Evolutionary conservation across 2,113 vertebrate species (phyloP).

Genomic region (Suncus etruscus): DNA sequence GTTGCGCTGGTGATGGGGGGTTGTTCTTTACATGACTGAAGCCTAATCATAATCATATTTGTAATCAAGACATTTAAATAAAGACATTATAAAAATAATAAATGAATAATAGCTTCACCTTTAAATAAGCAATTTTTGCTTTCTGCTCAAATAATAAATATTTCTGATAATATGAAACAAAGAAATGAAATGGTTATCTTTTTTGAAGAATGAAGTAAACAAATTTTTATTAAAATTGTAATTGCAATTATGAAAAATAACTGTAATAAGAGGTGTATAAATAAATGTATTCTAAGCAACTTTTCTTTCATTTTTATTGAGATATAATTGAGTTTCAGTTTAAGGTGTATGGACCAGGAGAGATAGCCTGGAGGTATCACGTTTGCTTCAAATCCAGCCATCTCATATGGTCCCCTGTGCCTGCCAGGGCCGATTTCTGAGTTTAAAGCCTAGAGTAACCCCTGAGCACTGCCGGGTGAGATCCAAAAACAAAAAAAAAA

Average conservation of each 20-base stretch:
- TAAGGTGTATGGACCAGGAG: not conserved
- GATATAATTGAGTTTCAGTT: not conserved
- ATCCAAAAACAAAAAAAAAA: no score
- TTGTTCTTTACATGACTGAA: no score
- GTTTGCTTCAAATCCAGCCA: no score
- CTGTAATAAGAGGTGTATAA: not conserved
- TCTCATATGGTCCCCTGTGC: no score
- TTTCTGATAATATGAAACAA: conserved; percentile 28
- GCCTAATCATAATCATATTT: no score
- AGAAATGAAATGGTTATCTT: conserved; percentile 12
- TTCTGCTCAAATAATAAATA: conserved; percentile 24
- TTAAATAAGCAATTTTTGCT: conserved; percentile 45
- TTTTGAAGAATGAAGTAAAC: not conserved
- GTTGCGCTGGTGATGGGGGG: no score
- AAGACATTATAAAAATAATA: not conserved
- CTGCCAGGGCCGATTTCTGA: no score
- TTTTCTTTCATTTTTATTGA: not conserved
- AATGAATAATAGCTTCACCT: not conserved
- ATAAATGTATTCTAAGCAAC: not conserved
- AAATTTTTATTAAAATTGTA: not conserved
- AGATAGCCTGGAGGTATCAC: no score
- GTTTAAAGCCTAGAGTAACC: no score
- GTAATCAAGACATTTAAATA: no score
- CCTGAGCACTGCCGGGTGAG: no score
- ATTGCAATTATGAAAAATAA: conserved; percentile 32